phyloP scores from a whole-genome alignment of 2,888 invertebrate species.

The Tricholauxania praeusta region DNA sequence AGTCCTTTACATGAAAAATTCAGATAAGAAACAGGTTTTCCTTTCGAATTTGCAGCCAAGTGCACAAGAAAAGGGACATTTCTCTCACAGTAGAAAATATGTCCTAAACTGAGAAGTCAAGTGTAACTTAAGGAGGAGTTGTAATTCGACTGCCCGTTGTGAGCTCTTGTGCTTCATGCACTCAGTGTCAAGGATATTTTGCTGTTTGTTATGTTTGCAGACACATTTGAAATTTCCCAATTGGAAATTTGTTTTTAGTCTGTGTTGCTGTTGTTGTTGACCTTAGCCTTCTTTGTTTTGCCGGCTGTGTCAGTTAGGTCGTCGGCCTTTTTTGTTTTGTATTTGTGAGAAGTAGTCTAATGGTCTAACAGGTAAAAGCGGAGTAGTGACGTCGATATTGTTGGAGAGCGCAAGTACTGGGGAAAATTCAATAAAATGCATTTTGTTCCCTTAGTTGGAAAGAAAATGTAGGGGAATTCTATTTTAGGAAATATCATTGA shows the following conservation, averaged over 20 bases:
- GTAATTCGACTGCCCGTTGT: no score
- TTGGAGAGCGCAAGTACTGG: slow-evolving; percentile 39
- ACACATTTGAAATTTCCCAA: no score
- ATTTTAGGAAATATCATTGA: neutral
- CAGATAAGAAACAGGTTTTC: slow-evolving; percentile 12
- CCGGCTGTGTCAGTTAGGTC: slow-evolving; percentile 51
- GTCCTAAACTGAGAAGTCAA: neutral
- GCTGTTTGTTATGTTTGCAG: slow-evolving; percentile 41
- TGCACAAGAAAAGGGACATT: slow-evolving; percentile 30
- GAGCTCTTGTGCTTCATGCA: no score
- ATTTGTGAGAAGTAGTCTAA: slow-evolving; percentile 21
- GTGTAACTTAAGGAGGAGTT: no score
- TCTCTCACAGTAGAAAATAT: neutral
- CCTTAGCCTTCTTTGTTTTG: slow-evolving; percentile 58
- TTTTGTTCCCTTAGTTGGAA: neutral
- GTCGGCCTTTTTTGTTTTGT: slow-evolving; percentile 37
- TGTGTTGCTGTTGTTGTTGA: slow-evolving; percentile 46
- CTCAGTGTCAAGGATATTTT: no score
- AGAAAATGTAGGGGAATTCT: neutral
- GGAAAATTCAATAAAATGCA: neutral
- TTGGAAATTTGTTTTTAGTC: neutral
- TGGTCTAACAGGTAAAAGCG: slow-evolving; percentile 52
- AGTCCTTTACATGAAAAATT: slow-evolving; percentile 5
- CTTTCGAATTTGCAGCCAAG: slow-evolving; percentile 36
- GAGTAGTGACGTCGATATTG: slow-evolving; percentile 50